Base-by-base conservation (phyloP, 1,140 invertebrate genomes). In the Latrodectus geometricus region DNA sequence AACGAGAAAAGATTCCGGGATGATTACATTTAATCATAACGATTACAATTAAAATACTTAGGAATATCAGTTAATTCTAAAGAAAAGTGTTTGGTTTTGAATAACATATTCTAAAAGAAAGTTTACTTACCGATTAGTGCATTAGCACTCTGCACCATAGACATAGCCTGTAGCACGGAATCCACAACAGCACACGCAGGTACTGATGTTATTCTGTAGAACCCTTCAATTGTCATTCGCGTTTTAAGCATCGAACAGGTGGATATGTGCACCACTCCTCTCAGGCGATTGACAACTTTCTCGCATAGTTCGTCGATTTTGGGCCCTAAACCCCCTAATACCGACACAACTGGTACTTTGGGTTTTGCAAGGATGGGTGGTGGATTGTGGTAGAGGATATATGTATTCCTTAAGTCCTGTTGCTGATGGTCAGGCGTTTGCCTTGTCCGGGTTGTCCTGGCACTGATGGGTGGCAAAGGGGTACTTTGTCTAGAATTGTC, bases 121-220 rank as follows among this genome's bases (percentile, higher is more conserved):
- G 12, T 8, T 23, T 23, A 80, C 76, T 1, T 87, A 87, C 85
- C 77, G 4, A 87, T 4, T 1, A 87, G 77, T 48, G 76, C 85
- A 52, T 56, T 80, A 9, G 76, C 76, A 66, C 85, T 87, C 15
- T 87, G 68, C 8, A 87, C 85, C 85, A 87, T 87, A 14, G 85
- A 87, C 85, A 87, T 87, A 20, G 86, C 79, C 48, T 87, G 78
- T 20, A 81, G 54, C 1, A 87, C 79, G 17, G 79, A 81, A 82
- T 87, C 86, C 23, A 87, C 86, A 1, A 87, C 78, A 9, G 86
- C 86, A 77, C 86, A 87, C 8, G 86, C 78, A 7, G 86, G 86
- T 0, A 87, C 73, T 50, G 86, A 87, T 7, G 78, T 82, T 15
- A 87, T 21, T 50, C 79, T 75, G 14, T 82, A 82, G 49, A 87